phyloP scores from a whole-genome alignment of 2,797 vertebrate genomes.

The Linurgus olivaceus region DNA sequence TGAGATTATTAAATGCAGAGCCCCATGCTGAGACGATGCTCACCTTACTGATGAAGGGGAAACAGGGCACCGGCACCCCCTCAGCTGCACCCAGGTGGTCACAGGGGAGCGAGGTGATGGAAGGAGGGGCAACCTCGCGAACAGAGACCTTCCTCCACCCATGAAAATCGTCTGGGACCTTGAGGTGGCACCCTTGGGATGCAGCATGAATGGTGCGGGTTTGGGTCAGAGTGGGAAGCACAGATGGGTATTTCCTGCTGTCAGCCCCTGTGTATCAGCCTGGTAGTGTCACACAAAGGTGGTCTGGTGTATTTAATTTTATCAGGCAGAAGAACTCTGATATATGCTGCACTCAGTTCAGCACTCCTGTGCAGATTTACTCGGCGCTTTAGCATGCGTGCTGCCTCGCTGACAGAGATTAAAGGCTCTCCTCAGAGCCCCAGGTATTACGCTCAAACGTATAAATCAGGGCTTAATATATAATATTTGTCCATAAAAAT shows the following conservation, averaged over 20 bases:
- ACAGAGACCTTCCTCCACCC: background rate
- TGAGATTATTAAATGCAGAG: constrained; percentile 72
- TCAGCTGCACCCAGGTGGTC: background rate
- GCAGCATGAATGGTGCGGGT: background rate
- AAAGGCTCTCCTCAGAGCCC: constrained; percentile 62
- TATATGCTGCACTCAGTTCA: constrained; percentile 1
- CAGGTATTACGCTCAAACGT: constrained; percentile 55
- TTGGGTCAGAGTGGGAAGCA: background rate
- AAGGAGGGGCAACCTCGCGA: fast-evolving
- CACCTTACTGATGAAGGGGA: constrained; percentile 17
- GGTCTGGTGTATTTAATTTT: constrained; percentile 36
- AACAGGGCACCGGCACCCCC: background rate
- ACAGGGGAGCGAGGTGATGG: background rate
- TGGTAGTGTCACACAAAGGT: constrained; percentile 2
- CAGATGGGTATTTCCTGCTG: background rate
- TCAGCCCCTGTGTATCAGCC: background rate
- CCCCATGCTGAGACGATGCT: constrained; percentile 44
- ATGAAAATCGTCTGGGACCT: background rate
- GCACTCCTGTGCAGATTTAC: constrained; percentile 45
- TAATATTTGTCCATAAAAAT: constrained; percentile 65
- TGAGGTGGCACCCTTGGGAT: background rate
- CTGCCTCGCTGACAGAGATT: constrained; percentile 56
- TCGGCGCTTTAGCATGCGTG: constrained; percentile 35
- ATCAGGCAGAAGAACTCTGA: constrained; percentile 10
- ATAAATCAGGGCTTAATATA: constrained; percentile 65